Base-by-base conservation (phyloP, 1,140 invertebrate genomes). In the Sesamia nonagrioides region DNA sequence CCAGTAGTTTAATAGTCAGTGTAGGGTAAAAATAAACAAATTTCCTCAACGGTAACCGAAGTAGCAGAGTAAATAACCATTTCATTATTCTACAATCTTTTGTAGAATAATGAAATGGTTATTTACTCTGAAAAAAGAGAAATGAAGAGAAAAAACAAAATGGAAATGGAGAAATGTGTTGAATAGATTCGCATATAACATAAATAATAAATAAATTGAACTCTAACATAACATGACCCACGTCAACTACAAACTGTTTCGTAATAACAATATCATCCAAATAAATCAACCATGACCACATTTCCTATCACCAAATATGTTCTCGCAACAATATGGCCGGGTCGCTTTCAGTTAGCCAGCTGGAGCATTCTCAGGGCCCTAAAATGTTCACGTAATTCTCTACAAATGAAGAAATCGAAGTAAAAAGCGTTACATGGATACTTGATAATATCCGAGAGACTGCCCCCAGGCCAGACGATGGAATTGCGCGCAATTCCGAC, bases 381-480 rank as follows among this genome's bases (percentile, higher is more conserved):
- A 63, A 72, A 61, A 78, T 78, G 54, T 72, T 50, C 56, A 15
- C 50, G 69, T 66, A 52, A 71, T 61, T n/a, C 35, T 40, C 33
- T 13, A 60, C 42, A 78, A 79, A 66, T 68, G 71, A 73, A 74
- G 21, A 56, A 68, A 79, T 74, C 42, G 71, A 72, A 35, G 35
- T 63, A 54, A 73, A 63, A 66, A 66, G 35, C 61, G 56, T 79
- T 79, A 74, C 50, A 56, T 58, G 15, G 40, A 60, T 74, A 79
- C 60, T 79, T 79, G 78, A 56, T 27, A 48, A 15, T 66, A 79
- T 66, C 78, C 71, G 35, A 56, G 40, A 27, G 78, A 79, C 18
- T 42, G 71, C 71, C 54, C 63, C 50, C 9, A 68, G 71, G 78
- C 58, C 27, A 61, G 37, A 56, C 56, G 37, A 27, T 60, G n/a